These are phyloP conservation scores for Drosophila nigricruria DNA, from an alignment of 2,888 invertebrate species.

Conservation along the genomic window DNA sequence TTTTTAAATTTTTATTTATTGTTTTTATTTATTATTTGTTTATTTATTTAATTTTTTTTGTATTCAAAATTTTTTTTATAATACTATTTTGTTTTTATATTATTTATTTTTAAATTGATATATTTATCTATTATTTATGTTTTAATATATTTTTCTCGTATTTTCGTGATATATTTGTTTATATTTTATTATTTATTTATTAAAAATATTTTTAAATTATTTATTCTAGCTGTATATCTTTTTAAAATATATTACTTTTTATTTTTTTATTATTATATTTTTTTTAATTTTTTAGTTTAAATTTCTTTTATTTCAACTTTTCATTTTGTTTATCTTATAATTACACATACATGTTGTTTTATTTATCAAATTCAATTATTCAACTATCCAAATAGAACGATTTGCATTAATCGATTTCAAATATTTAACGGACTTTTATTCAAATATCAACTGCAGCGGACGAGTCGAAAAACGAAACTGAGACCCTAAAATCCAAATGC, in stretches of 20 bases:
- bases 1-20: not conserved
- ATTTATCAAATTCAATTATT: too few relatives aligned
- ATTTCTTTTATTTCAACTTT: too few relatives aligned
- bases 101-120: not conserved
- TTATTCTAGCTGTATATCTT: too few relatives aligned
- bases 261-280: too few relatives aligned
- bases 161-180: too few relatives aligned
- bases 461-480: slow-evolving; percentile 67
- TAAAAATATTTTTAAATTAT: not conserved
- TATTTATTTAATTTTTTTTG: not conserved
- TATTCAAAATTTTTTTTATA: not conserved
- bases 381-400: not conserved
- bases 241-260: not conserved
- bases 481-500: slow-evolving; percentile 45
- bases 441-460: slow-evolving; percentile 54
- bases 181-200: not conserved
- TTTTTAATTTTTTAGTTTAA: too few relatives aligned
- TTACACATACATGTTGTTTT: not conserved
- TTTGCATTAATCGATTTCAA: not conserved
- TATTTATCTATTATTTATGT: too few relatives aligned
- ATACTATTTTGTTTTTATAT: not conserved
- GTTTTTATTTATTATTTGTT: not conserved
- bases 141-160: too few relatives aligned
- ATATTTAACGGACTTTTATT: slow-evolving; percentile 6
- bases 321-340: not conserved